Base-by-base conservation (phyloP, 2,113 vertebrate species). In the Ramphastos sulfuratus region DNA sequence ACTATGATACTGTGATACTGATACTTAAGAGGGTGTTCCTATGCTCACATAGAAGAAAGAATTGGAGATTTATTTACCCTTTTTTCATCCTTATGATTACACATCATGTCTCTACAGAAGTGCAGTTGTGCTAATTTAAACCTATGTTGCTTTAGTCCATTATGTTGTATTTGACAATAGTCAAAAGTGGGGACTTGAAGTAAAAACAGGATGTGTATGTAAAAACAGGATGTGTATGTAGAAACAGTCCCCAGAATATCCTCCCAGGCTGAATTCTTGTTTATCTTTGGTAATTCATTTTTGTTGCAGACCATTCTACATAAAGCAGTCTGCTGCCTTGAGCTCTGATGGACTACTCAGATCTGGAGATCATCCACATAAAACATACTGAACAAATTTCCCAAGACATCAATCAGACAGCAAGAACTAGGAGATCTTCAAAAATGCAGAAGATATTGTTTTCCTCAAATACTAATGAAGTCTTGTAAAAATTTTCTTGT, bases 281-380 rank as follows among this genome's bases (percentile, higher is more conserved):
- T 15, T 3, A 13, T 37, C 7, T 37, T 48, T 65, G 3, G 42
- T 63, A n/a, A 9, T 87, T 42, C 9, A 35, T 60, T 92, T 85
- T 54, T 72, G n/a, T 21, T 56, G 19, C 18, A 46, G 39, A 66
- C 3, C 2, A 7, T 64, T 42, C 19, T 30, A 46, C 39, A 52
- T 56, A 85, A 58, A 46, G 7, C 9, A 48, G 2, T 60, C 4
- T 6, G 9, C 33, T 4, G 1, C 10, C 21, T 52, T 13, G 37
- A 71, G 5, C 16, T 84, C 37, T 89, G 3, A 24, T 56, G 11
- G 7, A 8, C 46, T 86, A 17, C 30, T 4, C 24, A 23, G 15
- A 2, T 7, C 6, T 1, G 4, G 21, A 2, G 21, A 10, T 2
- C 18, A 60, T 8, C 15, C 19, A n/a, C 9, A 37, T 9, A 59